phyloP scores from a whole-genome alignment of 2,113 vertebrate species.

The Menura novaehollandiae region DNA sequence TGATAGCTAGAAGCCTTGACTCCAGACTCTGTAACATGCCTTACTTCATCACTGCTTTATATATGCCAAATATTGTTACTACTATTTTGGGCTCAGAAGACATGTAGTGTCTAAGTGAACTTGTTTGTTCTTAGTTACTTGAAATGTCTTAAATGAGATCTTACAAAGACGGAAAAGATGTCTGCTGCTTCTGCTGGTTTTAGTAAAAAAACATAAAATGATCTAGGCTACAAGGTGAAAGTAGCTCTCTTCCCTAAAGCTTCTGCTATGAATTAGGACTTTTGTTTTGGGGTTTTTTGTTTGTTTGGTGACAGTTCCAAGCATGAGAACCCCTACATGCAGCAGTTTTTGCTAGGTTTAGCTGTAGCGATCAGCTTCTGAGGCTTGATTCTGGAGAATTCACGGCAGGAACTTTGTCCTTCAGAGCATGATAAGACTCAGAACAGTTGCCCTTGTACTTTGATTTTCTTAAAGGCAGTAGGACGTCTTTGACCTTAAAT shows the following conservation, averaged over 20 bases:
- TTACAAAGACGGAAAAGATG: background rate
- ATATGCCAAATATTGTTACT: background rate
- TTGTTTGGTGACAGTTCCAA: background rate
- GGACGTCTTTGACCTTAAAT: background rate
- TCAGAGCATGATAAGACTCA: background rate
- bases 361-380: background rate
- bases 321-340: background rate
- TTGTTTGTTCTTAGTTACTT: background rate
- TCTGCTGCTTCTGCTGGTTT: background rate
- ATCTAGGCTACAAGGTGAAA: background rate
- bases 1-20: background rate
- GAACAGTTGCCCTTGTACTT: background rate
- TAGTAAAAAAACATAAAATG: background rate
- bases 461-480: background rate
- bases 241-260: background rate
- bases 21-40: background rate
- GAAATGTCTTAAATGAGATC: background rate
- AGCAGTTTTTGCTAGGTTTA: background rate
- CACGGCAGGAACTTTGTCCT: background rate
- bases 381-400: background rate
- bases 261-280: background rate
- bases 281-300: background rate
- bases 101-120: background rate
- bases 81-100: background rate
- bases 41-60: background rate